Base-by-base conservation (phyloP, 2,888 invertebrate genomes). In the Nomada flava region DNA sequence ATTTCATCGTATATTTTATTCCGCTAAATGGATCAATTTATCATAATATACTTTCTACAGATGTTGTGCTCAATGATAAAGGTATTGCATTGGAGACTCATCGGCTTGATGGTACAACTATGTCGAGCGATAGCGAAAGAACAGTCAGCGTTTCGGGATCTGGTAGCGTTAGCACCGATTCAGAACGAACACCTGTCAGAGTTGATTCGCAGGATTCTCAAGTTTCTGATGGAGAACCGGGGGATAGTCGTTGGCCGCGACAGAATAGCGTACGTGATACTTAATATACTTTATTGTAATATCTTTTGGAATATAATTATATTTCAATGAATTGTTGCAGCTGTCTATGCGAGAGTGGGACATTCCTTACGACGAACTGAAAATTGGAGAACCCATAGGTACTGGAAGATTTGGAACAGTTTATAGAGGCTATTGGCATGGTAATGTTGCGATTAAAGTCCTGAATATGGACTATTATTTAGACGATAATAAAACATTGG, bases 401-500 rank as follows among this genome's bases (percentile, higher is more conserved):
- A 96, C 96, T 42, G 99, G 99, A 0, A 96, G 98, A 81, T 99
- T 99, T 95, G 98, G 99, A 73, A 98, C 97, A 2, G 99, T 99
- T 73, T 98, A 97, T 94, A 96, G 98, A 88, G 99, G 99, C 80
- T 96, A 97, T 91, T 99, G 99, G 99, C 99, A 99, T 94, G 99
- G 99, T 50, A 98, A 98, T 93, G 99, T 99, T 42, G 99, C 99
- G 29, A 98, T 99, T 88, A 99, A 99, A 95, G 95, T 98, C 91
- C 95, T 99, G 86, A 98, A 98, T 94, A 98, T 98, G 95, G 97
- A 98, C 93, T 97, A 98, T 92, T 95, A 98, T 84, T 97, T 97
- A 91, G 97, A 98, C 94, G 97, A 97, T 90, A 97, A 97, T 92
- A 95, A 95, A 89, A 98, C 98, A 82, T 95, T 99, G 76, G 98